Conservation (phyloP, 2,797 vertebrate species). For the Falco berigora region DNA sequence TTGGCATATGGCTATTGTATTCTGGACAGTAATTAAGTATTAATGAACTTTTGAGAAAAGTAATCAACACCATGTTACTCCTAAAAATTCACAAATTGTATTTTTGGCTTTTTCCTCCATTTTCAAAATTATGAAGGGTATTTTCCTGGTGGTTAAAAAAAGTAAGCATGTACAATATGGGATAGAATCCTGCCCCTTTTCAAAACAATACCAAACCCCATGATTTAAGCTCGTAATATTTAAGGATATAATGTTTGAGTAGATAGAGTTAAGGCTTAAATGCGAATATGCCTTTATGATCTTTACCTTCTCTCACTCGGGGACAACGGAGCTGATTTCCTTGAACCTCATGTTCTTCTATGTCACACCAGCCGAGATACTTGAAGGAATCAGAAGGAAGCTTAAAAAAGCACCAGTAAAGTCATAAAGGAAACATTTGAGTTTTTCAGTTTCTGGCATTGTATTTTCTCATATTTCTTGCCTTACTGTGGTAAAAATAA, state of each 20-base stretch:
- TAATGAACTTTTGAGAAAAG: background rate
- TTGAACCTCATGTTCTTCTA: constrained; percentile 82
- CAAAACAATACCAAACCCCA: background rate
- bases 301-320: constrained; percentile 88
- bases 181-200: background rate
- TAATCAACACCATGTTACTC: background rate
- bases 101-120: background rate
- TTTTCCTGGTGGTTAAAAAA: background rate
- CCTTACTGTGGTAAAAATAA: background rate
- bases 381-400: constrained; percentile 87
- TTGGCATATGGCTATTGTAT: background rate
- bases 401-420: constrained; percentile 66
- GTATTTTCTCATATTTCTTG: background rate
- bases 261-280: background rate
- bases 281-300: background rate
- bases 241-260: background rate
- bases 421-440: background rate
- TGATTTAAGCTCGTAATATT: background rate
- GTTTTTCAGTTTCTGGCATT: background rate
- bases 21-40: background rate
- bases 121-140: background rate
- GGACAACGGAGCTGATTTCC: constrained; percentile 89
- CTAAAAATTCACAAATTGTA: background rate
- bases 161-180: background rate
- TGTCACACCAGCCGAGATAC: constrained; percentile 81